Percentiles rank a stretch among this genome's conserved stretches.
Conservation (phyloP, 2,888 invertebrate species). For the Folsomia candida region DNA sequence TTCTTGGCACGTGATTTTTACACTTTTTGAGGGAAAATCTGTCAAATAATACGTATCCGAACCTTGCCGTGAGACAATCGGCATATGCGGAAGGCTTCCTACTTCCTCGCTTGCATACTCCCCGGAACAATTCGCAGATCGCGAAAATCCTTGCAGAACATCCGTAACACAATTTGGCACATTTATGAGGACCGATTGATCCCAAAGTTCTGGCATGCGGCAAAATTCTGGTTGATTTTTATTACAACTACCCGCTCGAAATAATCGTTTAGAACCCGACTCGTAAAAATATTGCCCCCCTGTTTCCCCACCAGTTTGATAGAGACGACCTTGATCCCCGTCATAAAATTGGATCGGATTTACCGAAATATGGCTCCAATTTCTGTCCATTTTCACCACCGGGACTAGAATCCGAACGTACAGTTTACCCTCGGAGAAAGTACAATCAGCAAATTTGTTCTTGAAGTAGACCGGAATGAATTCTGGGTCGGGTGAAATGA, state of each 20-base stretch:
- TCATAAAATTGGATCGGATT: background rate
- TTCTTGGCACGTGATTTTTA: background rate
- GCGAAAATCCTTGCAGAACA: background rate
- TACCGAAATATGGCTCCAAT: background rate
- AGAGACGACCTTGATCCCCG: background rate
- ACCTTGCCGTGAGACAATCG: background rate
- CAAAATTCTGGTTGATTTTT: background rate
- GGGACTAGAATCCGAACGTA: background rate
- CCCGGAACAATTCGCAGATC: background rate
- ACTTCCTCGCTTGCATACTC: background rate
- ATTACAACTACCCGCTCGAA: background rate
- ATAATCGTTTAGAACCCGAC: background rate
- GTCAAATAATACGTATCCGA: background rate
- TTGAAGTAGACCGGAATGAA: background rate
- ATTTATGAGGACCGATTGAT: background rate
- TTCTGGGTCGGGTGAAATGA: background rate
- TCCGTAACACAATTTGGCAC: background rate
- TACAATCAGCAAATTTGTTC: background rate
- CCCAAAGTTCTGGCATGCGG: background rate
- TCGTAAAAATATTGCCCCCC: background rate
- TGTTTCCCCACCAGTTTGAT: background rate
- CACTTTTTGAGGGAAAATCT: background rate
- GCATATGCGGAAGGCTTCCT: background rate
- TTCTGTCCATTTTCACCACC: background rate
- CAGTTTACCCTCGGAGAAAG: background rate